Percentiles rank a stretch among this genome's conserved stretches.
These are phyloP conservation scores for Oxycera nigricornis DNA, from an alignment of 2,888 invertebrate species.

Conservation along the genomic window DNA sequence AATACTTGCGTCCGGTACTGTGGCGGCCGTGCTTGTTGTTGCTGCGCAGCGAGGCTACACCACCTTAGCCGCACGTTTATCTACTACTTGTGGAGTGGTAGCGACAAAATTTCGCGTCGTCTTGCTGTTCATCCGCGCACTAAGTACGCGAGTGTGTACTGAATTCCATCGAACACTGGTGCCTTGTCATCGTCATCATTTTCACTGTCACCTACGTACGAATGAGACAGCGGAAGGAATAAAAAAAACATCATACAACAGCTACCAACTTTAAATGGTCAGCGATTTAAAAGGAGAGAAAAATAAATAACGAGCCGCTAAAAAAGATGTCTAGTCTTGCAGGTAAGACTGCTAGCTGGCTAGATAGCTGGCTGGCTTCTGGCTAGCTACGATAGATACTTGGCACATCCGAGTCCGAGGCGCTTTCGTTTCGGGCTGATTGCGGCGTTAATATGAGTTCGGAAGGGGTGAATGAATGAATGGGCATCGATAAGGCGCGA, in stretches of 20 bases:
- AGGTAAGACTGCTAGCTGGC: not conserved
- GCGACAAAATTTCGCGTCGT: slow-evolving; percentile 16
- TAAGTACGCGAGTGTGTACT: not conserved
- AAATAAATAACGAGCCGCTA: slow-evolving; percentile 20
- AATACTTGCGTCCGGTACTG: slow-evolving; percentile 40
- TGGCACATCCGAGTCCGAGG: too few relatives aligned
- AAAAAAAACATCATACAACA: not conserved
- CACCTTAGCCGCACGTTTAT: not conserved
- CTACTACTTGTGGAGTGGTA: slow-evolving; percentile 32
- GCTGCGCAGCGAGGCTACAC: not conserved
- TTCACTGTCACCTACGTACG: slow-evolving; percentile 37
- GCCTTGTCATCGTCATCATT: slow-evolving; percentile 17
- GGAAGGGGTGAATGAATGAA: not conserved
- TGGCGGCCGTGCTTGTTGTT: slow-evolving; percentile 1
- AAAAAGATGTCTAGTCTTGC: slow-evolving; percentile 26
- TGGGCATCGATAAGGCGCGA: too few relatives aligned
- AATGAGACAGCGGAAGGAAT: not conserved
- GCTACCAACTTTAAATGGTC: slow-evolving; percentile 30
- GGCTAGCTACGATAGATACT: too few relatives aligned
- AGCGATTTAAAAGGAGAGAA: slow-evolving; percentile 25
- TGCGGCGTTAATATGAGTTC: not conserved
- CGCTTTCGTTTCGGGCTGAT: not conserved
- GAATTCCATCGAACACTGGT: not conserved
- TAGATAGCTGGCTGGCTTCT: too few relatives aligned
- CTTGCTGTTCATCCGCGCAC: slow-evolving; percentile 3